Evolutionary conservation across 64 coral and sea anemone genomes (phyloP), one percentile per base, ranked within the genome.

Genomic region (Trachythela sp.): DNA sequence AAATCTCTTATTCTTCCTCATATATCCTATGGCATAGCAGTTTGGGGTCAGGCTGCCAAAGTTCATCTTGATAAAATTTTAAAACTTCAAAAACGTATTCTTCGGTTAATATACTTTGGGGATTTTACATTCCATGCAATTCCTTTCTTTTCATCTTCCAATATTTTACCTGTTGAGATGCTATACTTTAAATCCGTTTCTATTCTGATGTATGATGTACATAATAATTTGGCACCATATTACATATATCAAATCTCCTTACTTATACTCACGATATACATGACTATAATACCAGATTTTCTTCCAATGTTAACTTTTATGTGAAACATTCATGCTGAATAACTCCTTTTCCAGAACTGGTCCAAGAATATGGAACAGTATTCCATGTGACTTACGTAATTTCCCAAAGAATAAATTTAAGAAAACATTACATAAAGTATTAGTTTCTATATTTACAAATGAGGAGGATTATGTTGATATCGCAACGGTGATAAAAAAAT

Each of bases 41-140:
- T 86, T 18, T 85, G 89, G 87, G 87, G 64, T 2, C 87, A 45
- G 42, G 87, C 87, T 40, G 87, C 87, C 37, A 54, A 88, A 88
- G 67, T 80, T 26, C 18, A 91, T 87, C 49, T 87, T 37, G 67
- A 91, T 54, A 91, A 91, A 92, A 87, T 83, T 83, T 48, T 92
- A 30, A 83, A 72, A 39, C 17, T 92, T n/a, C 90, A 92, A 87
- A 87, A 91, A 92, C 24, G 48, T 26, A 67, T 38, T 18, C 67
- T 92, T 58, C 88, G 49, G 13, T 92, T 92, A 67, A 51, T 88
- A 36, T 48, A 84, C 76, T 88, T 84, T 88, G 39, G 36, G 30
- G 50, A 84, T 54, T 58, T 42, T 48, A 87, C 60, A 83, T 87
- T 40, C 40, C 67, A 87, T 80, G 48, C 48, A 30, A 36, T 86